These are phyloP conservation scores for Zapornia atra DNA, from an alignment of 2,113 vertebrate species.

Conservation along the genomic window DNA sequence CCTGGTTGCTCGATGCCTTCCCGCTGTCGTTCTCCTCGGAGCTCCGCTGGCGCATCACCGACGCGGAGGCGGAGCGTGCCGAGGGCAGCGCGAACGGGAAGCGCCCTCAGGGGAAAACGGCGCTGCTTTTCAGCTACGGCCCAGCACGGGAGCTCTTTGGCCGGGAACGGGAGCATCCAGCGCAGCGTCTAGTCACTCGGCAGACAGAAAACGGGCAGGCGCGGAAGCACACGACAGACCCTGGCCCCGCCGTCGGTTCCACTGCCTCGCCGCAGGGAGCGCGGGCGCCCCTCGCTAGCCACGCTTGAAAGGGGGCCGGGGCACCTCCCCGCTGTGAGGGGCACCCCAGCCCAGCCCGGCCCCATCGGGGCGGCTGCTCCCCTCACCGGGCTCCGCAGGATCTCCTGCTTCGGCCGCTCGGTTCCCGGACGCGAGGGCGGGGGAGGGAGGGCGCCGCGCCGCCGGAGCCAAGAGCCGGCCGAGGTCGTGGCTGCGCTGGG, in stretches of 20 bases:
- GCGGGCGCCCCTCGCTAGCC: too few species aligned
- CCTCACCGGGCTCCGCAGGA: neutral
- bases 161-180: neutral
- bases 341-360: neutral
- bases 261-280: too few species aligned
- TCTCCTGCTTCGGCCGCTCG: constrained; percentile 1
- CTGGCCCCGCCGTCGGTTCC: fast-evolving
- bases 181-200: fast-evolving
- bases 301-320: fast-evolving
- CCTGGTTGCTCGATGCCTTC: neutral
- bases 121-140: neutral
- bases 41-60: neutral
- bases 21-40: neutral
- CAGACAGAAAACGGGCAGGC: neutral
- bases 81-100: neutral
- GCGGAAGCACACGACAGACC: too few species aligned
- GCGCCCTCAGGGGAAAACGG: neutral
- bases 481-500: too few species aligned
- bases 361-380: neutral
- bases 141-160: neutral
- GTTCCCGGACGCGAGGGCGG: neutral
- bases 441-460: neutral
- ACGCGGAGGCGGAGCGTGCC: neutral
- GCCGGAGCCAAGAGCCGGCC: neutral
- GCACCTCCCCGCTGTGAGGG: neutral